Evolutionary conservation across 1,140 invertebrate species (phyloP).

Genomic region (Drosophila ogumai): DNA sequence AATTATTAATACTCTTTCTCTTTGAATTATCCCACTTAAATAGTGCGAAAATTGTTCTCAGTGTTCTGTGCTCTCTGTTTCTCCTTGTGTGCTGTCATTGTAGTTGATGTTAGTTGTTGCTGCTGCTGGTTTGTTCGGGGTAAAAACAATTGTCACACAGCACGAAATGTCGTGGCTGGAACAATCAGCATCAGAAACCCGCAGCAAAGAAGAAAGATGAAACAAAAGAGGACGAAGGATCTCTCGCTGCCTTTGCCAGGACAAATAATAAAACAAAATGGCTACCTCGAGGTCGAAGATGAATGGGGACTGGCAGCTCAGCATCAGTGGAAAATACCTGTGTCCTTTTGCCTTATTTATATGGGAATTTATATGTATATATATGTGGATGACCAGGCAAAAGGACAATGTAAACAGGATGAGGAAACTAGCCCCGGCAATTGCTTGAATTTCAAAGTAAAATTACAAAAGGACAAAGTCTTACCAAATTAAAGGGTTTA

Average conservation of each 20-base stretch:
- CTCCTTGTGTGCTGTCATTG: constrained; percentile 22
- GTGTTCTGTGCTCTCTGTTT: constrained; percentile 26
- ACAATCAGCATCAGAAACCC: constrained; percentile 64
- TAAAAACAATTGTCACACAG: constrained; percentile 71
- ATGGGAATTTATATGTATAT: constrained; percentile 1
- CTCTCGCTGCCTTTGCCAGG: background rate
- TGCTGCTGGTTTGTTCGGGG: constrained; percentile 32
- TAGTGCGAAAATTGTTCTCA: background rate
- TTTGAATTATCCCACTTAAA: too few relatives aligned
- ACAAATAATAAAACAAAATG: constrained; percentile 67
- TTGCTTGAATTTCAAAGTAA: constrained; percentile 1
- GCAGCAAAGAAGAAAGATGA: constrained; percentile 40
- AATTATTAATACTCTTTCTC: too few relatives aligned
- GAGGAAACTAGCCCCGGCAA: background rate
- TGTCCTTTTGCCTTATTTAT: background rate
- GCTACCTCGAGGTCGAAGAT: constrained; percentile 71
- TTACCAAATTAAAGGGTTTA: background rate
- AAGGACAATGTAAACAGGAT: constrained; percentile 20
- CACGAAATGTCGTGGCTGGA: constrained; percentile 67
- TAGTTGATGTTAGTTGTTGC: constrained; percentile 42
- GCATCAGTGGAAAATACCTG: constrained; percentile 17
- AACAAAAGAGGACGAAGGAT: constrained; percentile 27
- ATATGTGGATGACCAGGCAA: constrained; percentile 14
- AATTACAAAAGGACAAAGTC: background rate
- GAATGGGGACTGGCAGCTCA: constrained; percentile 36